Percentiles rank a stretch among this genome's conserved stretches.
Conservation (phyloP, 2,797 vertebrate genomes). For the Holocentrus rufus region DNA sequence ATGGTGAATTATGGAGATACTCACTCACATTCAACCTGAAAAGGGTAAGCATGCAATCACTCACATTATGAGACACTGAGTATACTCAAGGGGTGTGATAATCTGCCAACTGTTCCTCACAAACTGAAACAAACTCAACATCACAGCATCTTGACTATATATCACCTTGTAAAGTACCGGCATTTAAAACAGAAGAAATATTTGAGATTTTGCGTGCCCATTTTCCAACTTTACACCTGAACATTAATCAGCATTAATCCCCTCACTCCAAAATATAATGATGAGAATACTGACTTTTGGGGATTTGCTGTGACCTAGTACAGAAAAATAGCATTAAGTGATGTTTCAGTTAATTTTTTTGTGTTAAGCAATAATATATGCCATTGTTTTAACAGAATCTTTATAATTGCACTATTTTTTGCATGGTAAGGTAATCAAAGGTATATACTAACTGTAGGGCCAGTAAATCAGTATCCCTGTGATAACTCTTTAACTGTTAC, state of each 20-base stretch:
- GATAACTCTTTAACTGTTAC: constrained; percentile 15
- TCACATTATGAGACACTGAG: constrained; percentile 13
- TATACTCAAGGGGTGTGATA: constrained; percentile 36
- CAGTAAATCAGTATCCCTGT: constrained; percentile 4
- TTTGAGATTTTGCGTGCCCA: constrained; percentile 10
- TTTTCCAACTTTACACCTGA: constrained; percentile 51
- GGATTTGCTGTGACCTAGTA: constrained; percentile 13
- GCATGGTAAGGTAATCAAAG: not conserved
- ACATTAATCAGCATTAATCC: constrained; percentile 39
- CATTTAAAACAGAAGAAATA: constrained; percentile 41
- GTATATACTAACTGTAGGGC: not conserved
- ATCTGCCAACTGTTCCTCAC: constrained; percentile 43
- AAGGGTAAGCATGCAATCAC: constrained; percentile 19
- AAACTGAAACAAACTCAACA: constrained; percentile 42
- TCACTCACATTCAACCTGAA: constrained; percentile 27
- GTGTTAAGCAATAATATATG: not conserved
- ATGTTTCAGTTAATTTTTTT: constrained; percentile 11
- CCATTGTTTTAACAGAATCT: constrained; percentile 10
- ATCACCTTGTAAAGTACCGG: constrained; percentile 42
- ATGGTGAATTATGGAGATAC: constrained; percentile 40
- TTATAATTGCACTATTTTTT: constrained; percentile 5
- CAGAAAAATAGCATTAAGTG: constrained; percentile 15
- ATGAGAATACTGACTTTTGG: constrained; percentile 18
- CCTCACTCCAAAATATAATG: constrained; percentile 20
- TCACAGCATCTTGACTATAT: constrained; percentile 38